Conservation (phyloP, 1,140 invertebrate species). For the Pseudobourletiella spinata region DNA sequence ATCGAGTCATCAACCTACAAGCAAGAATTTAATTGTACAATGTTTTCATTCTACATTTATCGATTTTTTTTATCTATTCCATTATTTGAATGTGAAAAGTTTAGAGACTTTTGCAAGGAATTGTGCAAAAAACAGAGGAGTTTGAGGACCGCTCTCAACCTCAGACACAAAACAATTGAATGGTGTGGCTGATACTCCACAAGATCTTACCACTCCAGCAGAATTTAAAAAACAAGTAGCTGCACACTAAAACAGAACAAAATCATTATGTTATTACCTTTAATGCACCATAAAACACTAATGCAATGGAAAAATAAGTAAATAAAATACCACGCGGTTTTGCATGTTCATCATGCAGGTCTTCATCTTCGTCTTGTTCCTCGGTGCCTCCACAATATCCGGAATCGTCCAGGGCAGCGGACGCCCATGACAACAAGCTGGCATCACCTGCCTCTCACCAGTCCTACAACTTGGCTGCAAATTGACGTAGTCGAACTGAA, state of each 20-base stretch:
- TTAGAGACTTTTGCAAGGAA: no score
- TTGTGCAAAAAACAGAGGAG: no score
- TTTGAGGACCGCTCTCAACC: no score
- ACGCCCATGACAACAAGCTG: slow-evolving; percentile 23
- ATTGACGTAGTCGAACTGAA: neutral
- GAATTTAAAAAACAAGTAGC: slow-evolving; percentile 20
- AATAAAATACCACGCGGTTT: neutral
- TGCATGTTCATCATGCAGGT: slow-evolving; percentile 17
- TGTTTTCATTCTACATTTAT: no score
- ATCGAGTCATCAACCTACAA: no score
- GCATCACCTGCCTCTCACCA: slow-evolving; percentile 1
- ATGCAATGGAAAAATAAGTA: neutral
- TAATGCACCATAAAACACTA: neutral
- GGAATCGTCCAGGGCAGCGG: slow-evolving; percentile 23
- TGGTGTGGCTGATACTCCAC: no score
- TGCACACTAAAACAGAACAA: slow-evolving; percentile 17
- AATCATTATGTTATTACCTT: neutral
- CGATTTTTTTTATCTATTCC: no score
- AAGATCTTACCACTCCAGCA: slow-evolving; percentile 14
- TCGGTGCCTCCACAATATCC: slow-evolving; percentile 23
- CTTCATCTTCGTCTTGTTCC: slow-evolving; percentile 13
- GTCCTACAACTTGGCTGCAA: neutral
- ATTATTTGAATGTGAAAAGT: no score
- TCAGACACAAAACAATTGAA: no score
- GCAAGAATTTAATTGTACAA: no score